phyloP scores from a whole-genome alignment of 1,140 invertebrate genomes.

The Antheraea mylitta region DNA sequence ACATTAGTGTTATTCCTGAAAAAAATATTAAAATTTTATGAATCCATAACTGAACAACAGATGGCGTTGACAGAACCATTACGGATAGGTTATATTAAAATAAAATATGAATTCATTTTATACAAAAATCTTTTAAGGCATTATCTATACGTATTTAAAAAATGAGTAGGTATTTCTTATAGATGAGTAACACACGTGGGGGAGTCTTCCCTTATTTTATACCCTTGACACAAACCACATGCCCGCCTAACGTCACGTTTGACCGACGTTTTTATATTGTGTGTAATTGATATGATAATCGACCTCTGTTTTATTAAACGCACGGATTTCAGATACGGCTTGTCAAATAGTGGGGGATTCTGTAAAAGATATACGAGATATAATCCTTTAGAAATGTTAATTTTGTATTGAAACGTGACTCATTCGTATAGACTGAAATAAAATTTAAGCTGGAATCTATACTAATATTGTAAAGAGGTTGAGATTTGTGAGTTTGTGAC shows the following conservation, averaged over 20 bases:
- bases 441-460: too few relatives aligned
- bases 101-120: too few relatives aligned
- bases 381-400: too few relatives aligned
- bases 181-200: background rate
- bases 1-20: too few relatives aligned
- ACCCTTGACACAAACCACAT: constrained; percentile 37
- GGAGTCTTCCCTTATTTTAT: constrained; percentile 11
- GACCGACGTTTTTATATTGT: constrained; percentile 26
- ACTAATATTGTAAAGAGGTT: too few relatives aligned
- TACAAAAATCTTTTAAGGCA: too few relatives aligned
- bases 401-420: too few relatives aligned
- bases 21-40: too few relatives aligned
- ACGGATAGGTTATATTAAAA: too few relatives aligned
- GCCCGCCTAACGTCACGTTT: constrained; percentile 18
- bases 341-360: background rate
- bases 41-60: background rate
- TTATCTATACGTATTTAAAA: too few relatives aligned
- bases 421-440: too few relatives aligned
- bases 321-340: constrained; percentile 21
- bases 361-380: background rate
- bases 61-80: constrained; percentile 17
- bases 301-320: constrained; percentile 36
- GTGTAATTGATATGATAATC: constrained; percentile 54
- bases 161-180: background rate
- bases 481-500: too few relatives aligned